Base-by-base conservation (phyloP, 2,113 vertebrate species). In the Cottus gobio region DNA sequence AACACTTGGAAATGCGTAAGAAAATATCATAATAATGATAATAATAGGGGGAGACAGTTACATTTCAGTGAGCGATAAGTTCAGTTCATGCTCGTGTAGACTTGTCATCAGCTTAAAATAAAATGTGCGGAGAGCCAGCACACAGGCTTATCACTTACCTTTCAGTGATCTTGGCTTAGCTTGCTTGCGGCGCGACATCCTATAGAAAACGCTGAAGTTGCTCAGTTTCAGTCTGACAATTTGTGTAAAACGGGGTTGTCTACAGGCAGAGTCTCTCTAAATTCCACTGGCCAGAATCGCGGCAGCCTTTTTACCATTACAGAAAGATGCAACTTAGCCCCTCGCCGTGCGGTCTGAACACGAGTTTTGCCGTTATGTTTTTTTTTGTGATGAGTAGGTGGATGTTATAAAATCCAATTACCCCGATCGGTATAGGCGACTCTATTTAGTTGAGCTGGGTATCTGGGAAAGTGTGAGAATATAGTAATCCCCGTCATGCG, bases 161-260 rank as follows among this genome's bases (percentile, higher is more conserved):
- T 97, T 97, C 94, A 99, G 95, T 85, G 97, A 97, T 98, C 97
- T 97, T 96, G 97, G 97, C 93, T 99, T 99, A 92, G 97, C 97
- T 97, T 99, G 97, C 97, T 99, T 99, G 96, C 97, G 97, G 95
- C 97, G 97, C 97, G 97, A 99, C 97, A 99, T 99, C 97, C 96
- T 98, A 98, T 91, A 97, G 96, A 96, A 97, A 96, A 90, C 95
- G 96, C 96, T 96, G 96, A 96, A 97, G 97, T 97, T 96, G 96
- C 96, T 96, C 96, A 97, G 95, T 96, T 95, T 96, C 93, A 95
- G 95, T 94, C 95, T 95, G 90, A 90, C 82, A 89, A 93, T 89
- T 72, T 89, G 91, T 66, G 85, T 71, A 80, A 90, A 71, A 90
- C 88, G 84, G 84, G 80, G 86, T 75, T 83, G 81, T 89, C 85